A percentile compares a stretch with the other conserved stretches of the same genome.
phyloP scores from a whole-genome alignment of 2,113 vertebrate genomes.

The Dasyprocta punctata region DNA sequence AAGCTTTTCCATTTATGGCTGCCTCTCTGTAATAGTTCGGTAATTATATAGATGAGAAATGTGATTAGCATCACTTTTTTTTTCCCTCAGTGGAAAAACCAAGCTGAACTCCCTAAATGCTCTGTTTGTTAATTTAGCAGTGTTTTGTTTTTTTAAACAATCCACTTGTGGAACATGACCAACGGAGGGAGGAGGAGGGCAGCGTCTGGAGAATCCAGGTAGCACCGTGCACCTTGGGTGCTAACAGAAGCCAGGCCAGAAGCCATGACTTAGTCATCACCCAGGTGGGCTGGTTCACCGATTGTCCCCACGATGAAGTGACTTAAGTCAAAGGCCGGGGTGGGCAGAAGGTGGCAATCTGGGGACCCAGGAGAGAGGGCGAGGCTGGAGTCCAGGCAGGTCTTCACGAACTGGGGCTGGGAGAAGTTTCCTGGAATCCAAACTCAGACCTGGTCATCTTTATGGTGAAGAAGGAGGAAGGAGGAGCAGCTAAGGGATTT shows the following conservation, averaged over 20 bases:
- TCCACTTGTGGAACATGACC: background rate
- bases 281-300: background rate
- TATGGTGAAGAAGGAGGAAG: background rate
- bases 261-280: background rate
- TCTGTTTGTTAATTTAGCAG: background rate
- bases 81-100: background rate
- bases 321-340: background rate
- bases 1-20: background rate
- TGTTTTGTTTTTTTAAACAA: constrained; percentile 32
- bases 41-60: background rate
- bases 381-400: background rate
- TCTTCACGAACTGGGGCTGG: background rate
- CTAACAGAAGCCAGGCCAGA: background rate
- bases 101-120: background rate
- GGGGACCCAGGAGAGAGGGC: background rate
- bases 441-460: background rate
- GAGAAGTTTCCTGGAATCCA: background rate
- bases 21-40: background rate
- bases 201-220: background rate
- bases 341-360: background rate
- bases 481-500: background rate
- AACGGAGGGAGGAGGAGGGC: background rate
- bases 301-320: background rate
- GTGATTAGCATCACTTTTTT: constrained; percentile 12
- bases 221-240: background rate